Conservation (phyloP, 2,113 vertebrate genomes). For the Colistium nudipinnis region DNA sequence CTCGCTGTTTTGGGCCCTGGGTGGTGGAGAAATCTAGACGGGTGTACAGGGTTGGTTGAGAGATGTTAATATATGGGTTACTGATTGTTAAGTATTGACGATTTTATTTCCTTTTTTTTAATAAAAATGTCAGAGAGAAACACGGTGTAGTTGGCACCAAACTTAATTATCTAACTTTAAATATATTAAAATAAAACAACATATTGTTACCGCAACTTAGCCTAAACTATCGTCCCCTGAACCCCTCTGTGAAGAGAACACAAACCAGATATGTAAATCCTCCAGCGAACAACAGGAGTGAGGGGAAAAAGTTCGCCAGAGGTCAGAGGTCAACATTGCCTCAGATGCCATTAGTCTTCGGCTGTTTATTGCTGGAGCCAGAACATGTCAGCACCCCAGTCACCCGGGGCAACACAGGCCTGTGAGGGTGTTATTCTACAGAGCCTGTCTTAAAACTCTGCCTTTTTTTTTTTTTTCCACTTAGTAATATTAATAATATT, state of each 20-base stretch:
- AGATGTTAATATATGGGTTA: constrained; percentile 26
- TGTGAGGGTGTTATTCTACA: constrained; percentile 68
- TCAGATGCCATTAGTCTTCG: constrained; percentile 89
- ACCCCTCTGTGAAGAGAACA: constrained; percentile 24
- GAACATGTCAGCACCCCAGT: constrained; percentile 83
- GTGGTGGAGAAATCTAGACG: constrained; percentile 49
- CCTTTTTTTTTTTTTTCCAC: background rate
- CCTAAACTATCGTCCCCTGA: constrained; percentile 22
- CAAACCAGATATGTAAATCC: constrained; percentile 65
- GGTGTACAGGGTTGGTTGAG: constrained; percentile 13
- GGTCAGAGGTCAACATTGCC: constrained; percentile 87
- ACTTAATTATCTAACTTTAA: too few species aligned
- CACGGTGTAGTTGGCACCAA: too few species aligned
- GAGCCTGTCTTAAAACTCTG: constrained; percentile 33
- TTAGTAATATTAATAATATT: background rate
- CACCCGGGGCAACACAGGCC: constrained; percentile 82
- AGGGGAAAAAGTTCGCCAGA: constrained; percentile 42
- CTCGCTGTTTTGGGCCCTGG: constrained; percentile 37
- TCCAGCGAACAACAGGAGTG: constrained; percentile 62
- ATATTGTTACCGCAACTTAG: background rate
- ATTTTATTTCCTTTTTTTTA: too few species aligned
- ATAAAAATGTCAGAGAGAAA: too few species aligned
- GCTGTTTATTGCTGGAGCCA: constrained; percentile 84
- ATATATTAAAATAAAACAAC: background rate
- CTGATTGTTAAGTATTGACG: background rate